A percentile compares a stretch with the other conserved stretches of the same genome.
Conservation (phyloP, 2,888 invertebrate genomes). For the Sminthurides aquaticus region DNA sequence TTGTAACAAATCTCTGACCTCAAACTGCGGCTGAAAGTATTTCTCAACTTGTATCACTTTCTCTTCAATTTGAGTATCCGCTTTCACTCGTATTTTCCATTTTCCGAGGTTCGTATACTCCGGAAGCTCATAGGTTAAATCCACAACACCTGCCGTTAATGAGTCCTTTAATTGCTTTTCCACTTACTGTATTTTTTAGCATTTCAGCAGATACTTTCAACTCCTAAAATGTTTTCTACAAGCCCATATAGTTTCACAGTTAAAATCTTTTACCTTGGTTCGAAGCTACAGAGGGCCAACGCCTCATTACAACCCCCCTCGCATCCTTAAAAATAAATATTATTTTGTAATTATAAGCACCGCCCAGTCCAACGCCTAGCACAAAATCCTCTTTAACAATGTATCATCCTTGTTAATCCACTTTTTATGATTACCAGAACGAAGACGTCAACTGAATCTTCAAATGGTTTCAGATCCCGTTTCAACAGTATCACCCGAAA, state of each 20-base stretch:
- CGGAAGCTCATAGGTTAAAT: conserved; percentile 46
- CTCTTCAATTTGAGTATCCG: conserved; percentile 46
- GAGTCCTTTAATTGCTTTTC: too few species aligned
- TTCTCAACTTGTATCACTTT: conserved; percentile 47
- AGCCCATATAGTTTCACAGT: neutral
- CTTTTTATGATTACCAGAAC: conserved; percentile 44
- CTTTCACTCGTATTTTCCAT: conserved; percentile 47
- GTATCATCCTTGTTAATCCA: neutral
- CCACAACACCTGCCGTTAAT: conserved; percentile 48
- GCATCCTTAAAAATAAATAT: conserved; percentile 45
- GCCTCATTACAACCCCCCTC: conserved; percentile 47
- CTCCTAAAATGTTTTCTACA: too few species aligned
- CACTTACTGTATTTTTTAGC: too few species aligned
- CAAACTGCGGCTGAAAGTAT: conserved; percentile 47
- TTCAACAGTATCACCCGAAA: conserved; percentile 48
- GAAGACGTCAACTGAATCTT: conserved; percentile 48
- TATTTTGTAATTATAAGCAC: too few species aligned
- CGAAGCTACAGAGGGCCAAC: conserved; percentile 47
- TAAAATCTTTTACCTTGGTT: conserved; percentile 45
- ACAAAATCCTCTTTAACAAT: neutral
- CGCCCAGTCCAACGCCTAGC: neutral
- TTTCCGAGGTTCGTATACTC: conserved; percentile 46
- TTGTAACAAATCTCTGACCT: conserved; percentile 42
- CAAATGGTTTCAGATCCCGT: conserved; percentile 47
- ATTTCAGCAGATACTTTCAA: too few species aligned